These are phyloP conservation scores for Molorchus minor DNA, from an alignment of 2,888 invertebrate genomes.

Conservation along the genomic window DNA sequence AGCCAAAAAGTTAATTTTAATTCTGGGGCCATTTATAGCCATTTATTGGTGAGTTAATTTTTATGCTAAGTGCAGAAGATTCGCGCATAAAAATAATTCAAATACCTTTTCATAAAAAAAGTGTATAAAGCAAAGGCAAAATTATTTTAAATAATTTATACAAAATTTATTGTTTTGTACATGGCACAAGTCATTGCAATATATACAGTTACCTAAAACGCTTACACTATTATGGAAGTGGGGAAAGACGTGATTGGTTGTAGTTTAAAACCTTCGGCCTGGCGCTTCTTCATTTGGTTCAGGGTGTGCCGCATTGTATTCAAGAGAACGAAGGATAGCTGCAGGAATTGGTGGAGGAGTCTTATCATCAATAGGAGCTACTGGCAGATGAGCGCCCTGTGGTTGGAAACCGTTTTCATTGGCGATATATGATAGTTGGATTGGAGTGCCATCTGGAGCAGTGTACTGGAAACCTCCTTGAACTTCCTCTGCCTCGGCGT, in stretches of 20 bases:
- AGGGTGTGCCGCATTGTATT: slow-evolving; percentile 71
- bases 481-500: slow-evolving; percentile 63
- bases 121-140: too few species aligned
- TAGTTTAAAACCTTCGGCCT: not conserved
- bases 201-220: not conserved
- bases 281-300: slow-evolving; percentile 51
- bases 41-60: too few species aligned
- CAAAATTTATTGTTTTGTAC: not conserved
- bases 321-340: slow-evolving; percentile 72
- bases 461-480: slow-evolving; percentile 67
- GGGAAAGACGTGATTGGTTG: not conserved
- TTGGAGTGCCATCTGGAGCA: slow-evolving; percentile 70
- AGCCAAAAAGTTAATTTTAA: too few species aligned
- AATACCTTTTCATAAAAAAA: too few species aligned
- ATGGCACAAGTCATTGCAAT: not conserved
- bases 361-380: slow-evolving; percentile 73
- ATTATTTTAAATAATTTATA: not conserved
- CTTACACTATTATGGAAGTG: not conserved
- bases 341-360: slow-evolving; percentile 75
- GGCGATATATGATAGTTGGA: slow-evolving; percentile 66
- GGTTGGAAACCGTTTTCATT: slow-evolving; percentile 70
- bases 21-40: too few species aligned
- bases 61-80: too few species aligned
- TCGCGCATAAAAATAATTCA: too few species aligned
- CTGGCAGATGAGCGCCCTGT: slow-evolving; percentile 64